These are phyloP conservation scores for Myotis lucifugus DNA, from an alignment of 2,113 vertebrate species.

Conservation along the genomic window DNA sequence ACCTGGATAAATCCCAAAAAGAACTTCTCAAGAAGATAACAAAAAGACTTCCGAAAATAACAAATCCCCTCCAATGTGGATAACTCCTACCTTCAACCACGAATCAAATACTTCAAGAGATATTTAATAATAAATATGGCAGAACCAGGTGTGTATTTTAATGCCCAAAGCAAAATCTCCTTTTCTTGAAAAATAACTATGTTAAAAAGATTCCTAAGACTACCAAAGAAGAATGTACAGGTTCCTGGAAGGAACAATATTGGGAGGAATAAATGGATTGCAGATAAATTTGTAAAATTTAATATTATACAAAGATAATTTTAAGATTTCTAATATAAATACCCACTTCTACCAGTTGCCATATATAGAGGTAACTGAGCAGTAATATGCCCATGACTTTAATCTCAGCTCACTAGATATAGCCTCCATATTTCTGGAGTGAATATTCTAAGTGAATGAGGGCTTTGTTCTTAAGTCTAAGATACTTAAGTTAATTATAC, in stretches of 20 bases:
- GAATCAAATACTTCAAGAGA: constrained; percentile 14
- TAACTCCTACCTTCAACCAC: constrained; percentile 16
- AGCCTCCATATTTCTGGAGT: neutral
- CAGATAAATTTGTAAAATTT: constrained; percentile 50
- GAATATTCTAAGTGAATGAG: neutral
- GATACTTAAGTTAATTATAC: neutral
- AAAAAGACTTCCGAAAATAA: constrained; percentile 89
- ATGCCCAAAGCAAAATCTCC: constrained; percentile 46
- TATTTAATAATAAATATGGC: constrained; percentile 48
- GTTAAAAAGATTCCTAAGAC: constrained; percentile 41
- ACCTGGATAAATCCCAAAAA: constrained; percentile 86
- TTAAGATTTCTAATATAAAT: neutral
- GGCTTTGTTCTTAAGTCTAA: neutral
- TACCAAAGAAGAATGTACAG: neutral
- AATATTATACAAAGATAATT: constrained; percentile 43
- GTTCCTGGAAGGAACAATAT: constrained; percentile 26
- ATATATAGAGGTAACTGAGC: neutral
- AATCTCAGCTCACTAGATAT: neutral
- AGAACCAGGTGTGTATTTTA: constrained; percentile 36
- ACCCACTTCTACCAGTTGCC: neutral
- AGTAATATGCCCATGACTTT: neutral
- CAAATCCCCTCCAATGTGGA: neutral
- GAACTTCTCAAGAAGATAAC: constrained; percentile 89
- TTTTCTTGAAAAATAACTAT: constrained; percentile 46
- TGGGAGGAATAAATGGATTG: neutral